Percentiles rank a stretch among this genome's conserved stretches.
phyloP scores from a whole-genome alignment of 2,888 invertebrate genomes.

The Xanthorhoe designata region DNA sequence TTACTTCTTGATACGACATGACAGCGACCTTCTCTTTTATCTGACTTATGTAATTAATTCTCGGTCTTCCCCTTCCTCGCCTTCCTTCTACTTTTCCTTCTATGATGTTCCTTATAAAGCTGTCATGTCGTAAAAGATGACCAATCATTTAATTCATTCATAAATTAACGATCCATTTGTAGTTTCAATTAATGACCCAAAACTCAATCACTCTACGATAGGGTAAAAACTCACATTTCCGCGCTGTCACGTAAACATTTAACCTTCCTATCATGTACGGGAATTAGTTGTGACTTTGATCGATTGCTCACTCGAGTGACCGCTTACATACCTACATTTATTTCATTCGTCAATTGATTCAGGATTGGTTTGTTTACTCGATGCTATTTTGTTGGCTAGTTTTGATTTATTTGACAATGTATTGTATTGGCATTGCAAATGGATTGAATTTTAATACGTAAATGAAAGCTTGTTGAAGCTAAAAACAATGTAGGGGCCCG shows the following conservation, averaged over 20 bases:
- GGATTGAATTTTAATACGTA: neutral
- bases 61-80: too few species aligned
- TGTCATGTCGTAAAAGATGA: too few species aligned
- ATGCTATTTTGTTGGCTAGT: constrained; percentile 28
- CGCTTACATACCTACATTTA: constrained; percentile 25
- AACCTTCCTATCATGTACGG: constrained; percentile 47
- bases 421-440: neutral
- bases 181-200: constrained; percentile 22
- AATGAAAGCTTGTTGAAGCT: neutral
- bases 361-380: constrained; percentile 33
- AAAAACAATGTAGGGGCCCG: neutral
- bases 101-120: too few species aligned
- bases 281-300: constrained; percentile 53
- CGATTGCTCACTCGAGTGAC: constrained; percentile 41
- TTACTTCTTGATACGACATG: too few species aligned
- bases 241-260: constrained; percentile 51
- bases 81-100: too few species aligned
- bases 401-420: constrained; percentile 22
- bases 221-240: constrained; percentile 49
- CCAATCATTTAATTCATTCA: too few species aligned
- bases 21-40: too few species aligned
- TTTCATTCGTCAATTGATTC: constrained; percentile 30
- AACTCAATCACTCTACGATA: constrained; percentile 46
- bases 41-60: too few species aligned
- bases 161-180: too few species aligned